These are phyloP conservation scores for Selenia dentaria DNA, from an alignment of 2,888 invertebrate species.

Conservation along the genomic window DNA sequence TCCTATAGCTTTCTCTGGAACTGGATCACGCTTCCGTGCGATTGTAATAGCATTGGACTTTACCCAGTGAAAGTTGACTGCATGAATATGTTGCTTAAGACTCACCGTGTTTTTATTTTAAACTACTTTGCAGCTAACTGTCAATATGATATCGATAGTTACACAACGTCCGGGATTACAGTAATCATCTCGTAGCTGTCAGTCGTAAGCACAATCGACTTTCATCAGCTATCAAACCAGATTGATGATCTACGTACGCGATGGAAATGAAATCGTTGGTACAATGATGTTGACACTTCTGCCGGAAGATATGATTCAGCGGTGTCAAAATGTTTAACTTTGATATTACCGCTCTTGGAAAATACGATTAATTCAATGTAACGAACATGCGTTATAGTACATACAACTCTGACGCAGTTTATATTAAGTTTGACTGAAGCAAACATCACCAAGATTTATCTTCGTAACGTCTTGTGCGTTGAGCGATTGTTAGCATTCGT, in stretches of 20 bases:
- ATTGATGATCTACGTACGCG: slow-evolving; percentile 2
- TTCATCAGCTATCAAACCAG: slow-evolving; percentile 2
- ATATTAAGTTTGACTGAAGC: slow-evolving; percentile 7
- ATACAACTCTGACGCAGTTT: slow-evolving; percentile 12
- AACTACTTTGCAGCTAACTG: slow-evolving; percentile 19
- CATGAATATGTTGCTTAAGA: slow-evolving; percentile 45
- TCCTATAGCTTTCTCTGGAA: slow-evolving; percentile 63
- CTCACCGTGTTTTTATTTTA: slow-evolving; percentile 22
- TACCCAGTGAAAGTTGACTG: slow-evolving; percentile 66
- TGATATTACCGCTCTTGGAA: neutral
- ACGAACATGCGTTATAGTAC: too few relatives aligned
- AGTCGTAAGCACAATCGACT: slow-evolving; percentile 2
- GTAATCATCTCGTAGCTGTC: slow-evolving; percentile 8
- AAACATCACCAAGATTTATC: slow-evolving; percentile 22
- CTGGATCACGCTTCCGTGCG: slow-evolving; percentile 61
- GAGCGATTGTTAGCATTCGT: slow-evolving; percentile 12
- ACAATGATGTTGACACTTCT: slow-evolving; percentile 4
- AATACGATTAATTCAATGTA: slow-evolving; percentile 12
- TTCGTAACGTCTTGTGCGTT: slow-evolving; percentile 12
- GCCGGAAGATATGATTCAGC: slow-evolving; percentile 4
- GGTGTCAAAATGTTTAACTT: slow-evolving; percentile 7
- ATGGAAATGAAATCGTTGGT: neutral
- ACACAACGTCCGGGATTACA: slow-evolving; percentile 20
- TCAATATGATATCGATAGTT: slow-evolving; percentile 22
- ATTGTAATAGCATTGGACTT: slow-evolving; percentile 53